Base-by-base conservation (phyloP, 2,113 vertebrate species). In the Psophia crepitans region DNA sequence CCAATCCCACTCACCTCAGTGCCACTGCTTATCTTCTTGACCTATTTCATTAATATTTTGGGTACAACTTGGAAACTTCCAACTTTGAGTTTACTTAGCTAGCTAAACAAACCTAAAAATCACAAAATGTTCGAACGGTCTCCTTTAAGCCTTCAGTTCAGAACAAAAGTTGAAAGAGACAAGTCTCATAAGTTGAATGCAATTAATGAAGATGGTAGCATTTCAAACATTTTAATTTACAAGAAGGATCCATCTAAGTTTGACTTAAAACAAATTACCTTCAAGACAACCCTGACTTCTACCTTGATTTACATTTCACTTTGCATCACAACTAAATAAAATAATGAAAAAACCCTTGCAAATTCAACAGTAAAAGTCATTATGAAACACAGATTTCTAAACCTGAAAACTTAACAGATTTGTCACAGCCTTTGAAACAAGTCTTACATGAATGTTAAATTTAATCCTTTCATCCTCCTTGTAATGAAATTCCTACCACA, bases 401-500 rank as follows among this genome's bases (percentile, higher is more conserved):
- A n/a, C n/a, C n/a, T n/a, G 33, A 83, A 89, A 90, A 85, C 14
- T n/a, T 22, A 41, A 30, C 28, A 84, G 20, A 64, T 93, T 95
- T 97, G 86, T 97, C 90, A 95, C 35, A 77, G 90, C 64, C 49
- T 96, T 89, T 96, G 95, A 96, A 98, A 95, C 84, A 97, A 97
- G 76, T 92, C 85, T 96, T 96, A 91, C 83, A 84, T 69, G 80
- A 97, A 97, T 96, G 95, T 96, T 98, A 98, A 97, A 96, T 97
- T 97, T 97, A 97, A 97, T 74, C 75, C 54, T 94, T 70, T 96
- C 96, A 94, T 93, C 81, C 87, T 97, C 95, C 96, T 94, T 92
- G 97, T 96, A 87, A 96, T 97, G 97, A 98, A 98, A 98, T 96
- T 96, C 95, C 87, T 97, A 84, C 96, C 95, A 97, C 87, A 98